Percentiles rank a stretch among this genome's conserved stretches.
These are phyloP conservation scores for Lithosia quadra DNA, from an alignment of 2,888 invertebrate species.

Conservation along the genomic window DNA sequence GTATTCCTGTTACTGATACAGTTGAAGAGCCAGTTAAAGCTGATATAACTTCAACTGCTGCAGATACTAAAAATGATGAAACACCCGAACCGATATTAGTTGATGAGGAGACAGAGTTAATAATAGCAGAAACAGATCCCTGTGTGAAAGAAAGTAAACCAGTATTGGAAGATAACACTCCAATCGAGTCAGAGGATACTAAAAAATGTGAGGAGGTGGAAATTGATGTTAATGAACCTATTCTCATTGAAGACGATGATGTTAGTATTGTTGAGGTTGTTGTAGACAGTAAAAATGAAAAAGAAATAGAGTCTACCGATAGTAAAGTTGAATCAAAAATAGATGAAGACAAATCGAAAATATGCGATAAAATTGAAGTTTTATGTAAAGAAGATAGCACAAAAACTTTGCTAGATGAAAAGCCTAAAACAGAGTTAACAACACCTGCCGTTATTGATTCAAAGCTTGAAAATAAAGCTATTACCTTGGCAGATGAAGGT, in stretches of 20 bases:
- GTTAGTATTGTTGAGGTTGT: conserved; percentile 22
- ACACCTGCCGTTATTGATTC: background rate
- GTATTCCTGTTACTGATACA: background rate
- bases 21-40: conserved; percentile 1
- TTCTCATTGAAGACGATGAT: conserved; percentile 27
- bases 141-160: conserved; percentile 5
- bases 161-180: conserved; percentile 3
- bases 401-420: background rate
- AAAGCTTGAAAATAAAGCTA: background rate
- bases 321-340: background rate
- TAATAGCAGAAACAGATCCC: conserved; percentile 19
- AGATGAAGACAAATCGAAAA: background rate
- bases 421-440: background rate
- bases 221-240: conserved; percentile 18
- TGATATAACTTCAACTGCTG: background rate
- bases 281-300: conserved; percentile 10
- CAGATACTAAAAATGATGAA: conserved; percentile 2
- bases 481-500: background rate
- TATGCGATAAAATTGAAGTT: background rate
- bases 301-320: background rate
- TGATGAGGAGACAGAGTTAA: conserved; percentile 12
- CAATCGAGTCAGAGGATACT: background rate
- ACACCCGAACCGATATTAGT: conserved; percentile 18
- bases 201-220: conserved; percentile 5
- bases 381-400: background rate